Percentiles rank a stretch among this genome's conserved stretches.
These are phyloP conservation scores for Metellina segmentata DNA, from an alignment of 2,888 invertebrate genomes.

Conservation along the genomic window DNA sequence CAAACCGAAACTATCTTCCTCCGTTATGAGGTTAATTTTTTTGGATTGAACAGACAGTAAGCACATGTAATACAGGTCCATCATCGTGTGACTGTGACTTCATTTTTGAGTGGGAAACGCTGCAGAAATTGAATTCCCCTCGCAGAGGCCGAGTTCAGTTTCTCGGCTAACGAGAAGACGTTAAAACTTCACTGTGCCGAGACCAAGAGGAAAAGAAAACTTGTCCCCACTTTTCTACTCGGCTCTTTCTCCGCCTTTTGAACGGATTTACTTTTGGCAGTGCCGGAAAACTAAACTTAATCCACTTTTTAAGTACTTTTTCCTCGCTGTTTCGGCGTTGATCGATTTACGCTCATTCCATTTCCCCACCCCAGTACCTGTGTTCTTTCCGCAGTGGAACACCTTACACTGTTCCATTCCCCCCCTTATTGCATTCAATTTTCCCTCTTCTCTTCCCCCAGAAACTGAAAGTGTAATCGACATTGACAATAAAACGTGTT, in stretches of 20 bases:
- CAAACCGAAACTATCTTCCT: not conserved
- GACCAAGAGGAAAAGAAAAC: not conserved
- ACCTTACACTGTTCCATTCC: constrained; percentile 21
- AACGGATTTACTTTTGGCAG: constrained; percentile 21
- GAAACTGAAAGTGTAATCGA: constrained; percentile 50
- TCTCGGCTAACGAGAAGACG: not conserved
- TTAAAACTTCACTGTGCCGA: not conserved
- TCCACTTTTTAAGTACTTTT: constrained; percentile 67
- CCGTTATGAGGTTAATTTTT: not conserved
- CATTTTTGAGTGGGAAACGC: not conserved
- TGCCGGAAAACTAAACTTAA: constrained; percentile 38
- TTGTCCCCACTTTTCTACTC: constrained; percentile 20
- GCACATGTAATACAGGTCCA: not conserved
- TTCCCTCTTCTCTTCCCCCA: constrained; percentile 24
- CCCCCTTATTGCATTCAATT: constrained; percentile 46
- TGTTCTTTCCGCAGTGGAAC: not conserved
- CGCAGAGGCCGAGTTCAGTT: not conserved
- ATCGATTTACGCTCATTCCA: constrained; percentile 61
- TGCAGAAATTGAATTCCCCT: not conserved
- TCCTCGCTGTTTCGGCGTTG: constrained; percentile 28
- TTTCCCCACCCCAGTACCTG: constrained; percentile 32
- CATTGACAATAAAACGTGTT: constrained; percentile 69
- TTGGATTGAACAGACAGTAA: not conserved
- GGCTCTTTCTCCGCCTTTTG: not conserved
- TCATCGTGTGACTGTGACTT: not conserved